Evolutionary conservation across 2,888 invertebrate genomes (phyloP).

Genomic region (Drosophila recens): DNA sequence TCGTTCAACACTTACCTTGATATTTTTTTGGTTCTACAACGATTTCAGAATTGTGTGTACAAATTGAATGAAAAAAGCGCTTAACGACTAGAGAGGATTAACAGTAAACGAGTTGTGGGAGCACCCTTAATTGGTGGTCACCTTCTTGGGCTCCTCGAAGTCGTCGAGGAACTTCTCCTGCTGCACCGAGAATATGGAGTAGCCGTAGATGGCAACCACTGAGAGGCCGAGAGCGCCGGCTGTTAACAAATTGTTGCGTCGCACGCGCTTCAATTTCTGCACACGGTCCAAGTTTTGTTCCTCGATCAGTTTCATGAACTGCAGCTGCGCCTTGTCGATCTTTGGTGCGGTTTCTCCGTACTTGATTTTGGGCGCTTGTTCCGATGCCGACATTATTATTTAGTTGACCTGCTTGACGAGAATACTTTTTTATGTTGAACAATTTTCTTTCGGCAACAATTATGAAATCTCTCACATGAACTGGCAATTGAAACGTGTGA

Average conservation of each 20-base stretch:
- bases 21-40: slow-evolving; percentile 31
- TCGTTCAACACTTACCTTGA: slow-evolving; percentile 47
- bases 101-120: slow-evolving; percentile 16
- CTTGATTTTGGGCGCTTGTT: slow-evolving; percentile 81
- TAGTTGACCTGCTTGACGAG: slow-evolving; percentile 3
- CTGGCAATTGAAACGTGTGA: too few species aligned
- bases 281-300: slow-evolving; percentile 91
- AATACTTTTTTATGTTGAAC: slow-evolving; percentile 4
- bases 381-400: slow-evolving; percentile 79
- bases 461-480: slow-evolving; percentile 63
- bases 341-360: slow-evolving; percentile 83
- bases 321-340: slow-evolving; percentile 88
- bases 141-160: slow-evolving; percentile 92
- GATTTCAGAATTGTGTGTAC: slow-evolving; percentile 41
- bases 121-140: slow-evolving; percentile 61
- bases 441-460: slow-evolving; percentile 41
- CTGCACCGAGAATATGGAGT: slow-evolving; percentile 93
- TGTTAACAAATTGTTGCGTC: slow-evolving; percentile 89
- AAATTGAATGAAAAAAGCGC: slow-evolving; percentile 54
- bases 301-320: slow-evolving; percentile 93
- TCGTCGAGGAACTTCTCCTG: slow-evolving; percentile 98
- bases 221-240: slow-evolving; percentile 88
- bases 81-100: slow-evolving; percentile 58
- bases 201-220: slow-evolving; percentile 92
- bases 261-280: slow-evolving; percentile 87